Conservation (phyloP, 2,888 invertebrate species). For the Scotopteryx bipunctaria region DNA sequence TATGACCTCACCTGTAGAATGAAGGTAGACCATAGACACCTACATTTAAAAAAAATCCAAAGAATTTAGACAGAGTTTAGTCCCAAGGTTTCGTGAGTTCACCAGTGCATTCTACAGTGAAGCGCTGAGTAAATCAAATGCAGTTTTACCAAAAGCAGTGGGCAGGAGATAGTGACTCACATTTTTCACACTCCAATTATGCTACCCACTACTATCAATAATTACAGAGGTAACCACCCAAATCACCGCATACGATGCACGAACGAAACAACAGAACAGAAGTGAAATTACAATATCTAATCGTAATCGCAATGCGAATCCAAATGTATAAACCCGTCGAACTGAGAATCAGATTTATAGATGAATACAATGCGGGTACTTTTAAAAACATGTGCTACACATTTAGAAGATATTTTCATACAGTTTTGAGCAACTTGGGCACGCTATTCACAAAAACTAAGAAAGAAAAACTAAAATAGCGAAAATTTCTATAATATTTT, state of each 20-base stretch:
- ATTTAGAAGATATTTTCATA: conserved; percentile 26
- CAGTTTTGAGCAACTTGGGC: conserved; percentile 34
- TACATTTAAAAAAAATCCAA: neutral
- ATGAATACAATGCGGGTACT: conserved; percentile 61
- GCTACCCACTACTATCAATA: conserved; percentile 74
- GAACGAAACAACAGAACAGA: conserved; percentile 69
- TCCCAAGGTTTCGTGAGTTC: neutral
- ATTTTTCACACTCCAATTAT: conserved; percentile 80
- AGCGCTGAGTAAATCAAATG: conserved; percentile 56
- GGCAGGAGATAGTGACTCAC: conserved; percentile 73
- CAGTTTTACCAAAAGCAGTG: conserved; percentile 68
- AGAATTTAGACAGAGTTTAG: neutral
- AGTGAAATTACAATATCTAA: conserved; percentile 65
- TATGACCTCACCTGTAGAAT: conserved; percentile 43
- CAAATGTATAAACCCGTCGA: conserved; percentile 40
- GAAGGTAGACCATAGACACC: conserved; percentile 39
- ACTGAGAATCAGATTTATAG: conserved; percentile 38
- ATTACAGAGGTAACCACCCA: conserved; percentile 71
- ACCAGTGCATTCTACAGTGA: neutral
- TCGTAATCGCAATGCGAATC: conserved; percentile 41
- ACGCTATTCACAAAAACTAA: conserved; percentile 42
- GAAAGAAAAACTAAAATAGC: conserved; percentile 62
- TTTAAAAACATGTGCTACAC: conserved; percentile 50
- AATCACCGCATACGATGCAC: conserved; percentile 70
- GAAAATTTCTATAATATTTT: conserved; percentile 65